Percentiles rank a stretch among this genome's conserved stretches.
Conservation (phyloP, 2,797 vertebrate species). For the Euthynnus affinis region DNA sequence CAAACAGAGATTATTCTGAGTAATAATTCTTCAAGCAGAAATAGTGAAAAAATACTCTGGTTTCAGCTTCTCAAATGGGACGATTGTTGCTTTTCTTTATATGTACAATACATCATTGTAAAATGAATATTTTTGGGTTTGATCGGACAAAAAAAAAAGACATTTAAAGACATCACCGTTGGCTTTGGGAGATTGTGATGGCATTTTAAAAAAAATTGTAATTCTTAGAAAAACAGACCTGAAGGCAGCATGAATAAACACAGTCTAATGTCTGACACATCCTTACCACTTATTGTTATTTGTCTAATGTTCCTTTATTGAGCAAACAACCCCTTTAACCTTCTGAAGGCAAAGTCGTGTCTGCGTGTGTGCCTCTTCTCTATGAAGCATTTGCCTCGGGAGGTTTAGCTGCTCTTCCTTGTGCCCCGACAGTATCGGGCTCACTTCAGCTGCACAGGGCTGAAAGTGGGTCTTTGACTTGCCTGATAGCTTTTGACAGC, state of each 20-base stretch:
- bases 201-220: too few species aligned
- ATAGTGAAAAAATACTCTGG: not conserved
- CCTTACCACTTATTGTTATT: slow-evolving; percentile 26
- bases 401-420: slow-evolving; percentile 68
- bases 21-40: not conserved
- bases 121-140: not conserved
- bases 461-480: slow-evolving; percentile 79
- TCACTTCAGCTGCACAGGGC: slow-evolving; percentile 64
- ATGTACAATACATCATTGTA: not conserved
- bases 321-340: slow-evolving; percentile 40
- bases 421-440: slow-evolving; percentile 52
- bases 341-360: slow-evolving; percentile 43
- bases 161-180: too few species aligned
- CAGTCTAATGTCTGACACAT: slow-evolving; percentile 27
- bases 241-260: slow-evolving; percentile 10
- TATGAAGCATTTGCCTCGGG: slow-evolving; percentile 46
- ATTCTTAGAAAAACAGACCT: slow-evolving; percentile 3
- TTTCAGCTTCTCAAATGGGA: not conserved
- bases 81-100: not conserved
- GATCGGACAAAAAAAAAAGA: too few species aligned
- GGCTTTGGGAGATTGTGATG: too few species aligned
- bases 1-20: not conserved
- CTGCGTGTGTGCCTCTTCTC: slow-evolving; percentile 42
- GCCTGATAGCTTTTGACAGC: slow-evolving; percentile 84
- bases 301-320: slow-evolving; percentile 38